Evolutionary conservation across 37 sponge, comb jelly and placozoan genomes (phyloP).

Genomic region (Sycon ciliatum): DNA sequence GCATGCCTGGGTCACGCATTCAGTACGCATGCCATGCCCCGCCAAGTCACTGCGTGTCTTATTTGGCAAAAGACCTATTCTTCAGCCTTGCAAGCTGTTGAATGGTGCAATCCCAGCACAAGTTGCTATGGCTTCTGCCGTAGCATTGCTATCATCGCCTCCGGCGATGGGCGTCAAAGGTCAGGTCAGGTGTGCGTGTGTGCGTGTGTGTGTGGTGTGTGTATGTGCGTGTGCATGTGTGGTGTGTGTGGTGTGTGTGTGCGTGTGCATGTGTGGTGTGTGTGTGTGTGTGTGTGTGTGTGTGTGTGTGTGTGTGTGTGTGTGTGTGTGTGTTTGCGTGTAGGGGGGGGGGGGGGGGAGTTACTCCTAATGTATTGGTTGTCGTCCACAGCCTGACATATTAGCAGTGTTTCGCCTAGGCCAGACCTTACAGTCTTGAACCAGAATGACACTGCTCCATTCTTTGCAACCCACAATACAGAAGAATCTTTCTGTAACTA

Average conservation of each 20-base stretch:
- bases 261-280: not conserved
- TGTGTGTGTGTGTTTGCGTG: constrained; percentile 1
- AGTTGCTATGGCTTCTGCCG: too few species aligned
- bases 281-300: constrained; percentile 12
- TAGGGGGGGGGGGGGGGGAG: not conserved
- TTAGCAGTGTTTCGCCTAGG: not conserved
- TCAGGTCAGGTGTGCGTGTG: not conserved
- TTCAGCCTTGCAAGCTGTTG: too few species aligned
- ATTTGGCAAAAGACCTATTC: too few species aligned
- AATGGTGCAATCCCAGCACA: too few species aligned
- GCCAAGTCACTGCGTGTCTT: too few species aligned
- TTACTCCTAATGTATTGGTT: not conserved
- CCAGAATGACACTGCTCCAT: not conserved
- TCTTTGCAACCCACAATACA: too few species aligned
- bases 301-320: constrained; percentile 14
- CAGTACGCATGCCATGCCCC: too few species aligned
- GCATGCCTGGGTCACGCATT: too few species aligned
- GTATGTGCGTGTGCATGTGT: constrained; percentile 14
- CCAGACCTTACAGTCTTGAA: not conserved
- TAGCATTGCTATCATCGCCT: too few species aligned
- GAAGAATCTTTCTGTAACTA: too few species aligned
- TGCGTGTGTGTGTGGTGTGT: not conserved
- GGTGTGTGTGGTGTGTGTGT: not conserved
- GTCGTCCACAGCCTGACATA: not conserved
- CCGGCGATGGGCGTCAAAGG: too few species aligned